These are phyloP conservation scores for Baccha elongata DNA, from an alignment of 2,888 invertebrate genomes.

Conservation along the genomic window DNA sequence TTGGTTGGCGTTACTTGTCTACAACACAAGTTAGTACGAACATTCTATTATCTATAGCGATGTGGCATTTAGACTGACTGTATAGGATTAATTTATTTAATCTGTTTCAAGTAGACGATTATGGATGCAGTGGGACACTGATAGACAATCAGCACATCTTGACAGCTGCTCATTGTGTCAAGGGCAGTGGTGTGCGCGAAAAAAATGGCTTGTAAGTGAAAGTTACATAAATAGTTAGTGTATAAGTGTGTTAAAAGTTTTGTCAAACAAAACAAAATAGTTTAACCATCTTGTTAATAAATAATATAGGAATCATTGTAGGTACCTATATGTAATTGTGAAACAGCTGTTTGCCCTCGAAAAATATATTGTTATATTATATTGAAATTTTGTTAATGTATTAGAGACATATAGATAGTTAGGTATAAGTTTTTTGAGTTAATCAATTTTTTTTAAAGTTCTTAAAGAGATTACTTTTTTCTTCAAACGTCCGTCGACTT, in stretches of 20 bases:
- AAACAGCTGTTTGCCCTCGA: conserved; percentile 18
- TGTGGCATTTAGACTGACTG: not conserved
- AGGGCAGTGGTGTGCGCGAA: conserved; percentile 82
- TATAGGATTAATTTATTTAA: conserved; percentile 74
- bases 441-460: too few relatives aligned
- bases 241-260: conserved; percentile 1
- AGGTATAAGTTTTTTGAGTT: too few relatives aligned
- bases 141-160: conserved; percentile 85
- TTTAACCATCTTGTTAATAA: conserved; percentile 1
- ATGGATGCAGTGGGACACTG: conserved; percentile 86
- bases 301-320: not conserved
- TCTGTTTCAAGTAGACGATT: conserved; percentile 80
- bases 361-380: too few relatives aligned
- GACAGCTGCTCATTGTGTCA: conserved; percentile 86
- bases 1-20: conserved; percentile 86
- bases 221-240: conserved; percentile 53
- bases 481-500: too few relatives aligned
- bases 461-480: too few relatives aligned
- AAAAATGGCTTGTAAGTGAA: conserved; percentile 84
- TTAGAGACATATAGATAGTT: too few relatives aligned
- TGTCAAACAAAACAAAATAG: conserved; percentile 1
- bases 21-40: conserved; percentile 82
- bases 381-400: too few relatives aligned
- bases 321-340: not conserved
- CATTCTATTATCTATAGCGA: not conserved